These are phyloP conservation scores for Trididemnum miniatum DNA, from an alignment of 23 tunicate species.

Conservation along the genomic window DNA sequence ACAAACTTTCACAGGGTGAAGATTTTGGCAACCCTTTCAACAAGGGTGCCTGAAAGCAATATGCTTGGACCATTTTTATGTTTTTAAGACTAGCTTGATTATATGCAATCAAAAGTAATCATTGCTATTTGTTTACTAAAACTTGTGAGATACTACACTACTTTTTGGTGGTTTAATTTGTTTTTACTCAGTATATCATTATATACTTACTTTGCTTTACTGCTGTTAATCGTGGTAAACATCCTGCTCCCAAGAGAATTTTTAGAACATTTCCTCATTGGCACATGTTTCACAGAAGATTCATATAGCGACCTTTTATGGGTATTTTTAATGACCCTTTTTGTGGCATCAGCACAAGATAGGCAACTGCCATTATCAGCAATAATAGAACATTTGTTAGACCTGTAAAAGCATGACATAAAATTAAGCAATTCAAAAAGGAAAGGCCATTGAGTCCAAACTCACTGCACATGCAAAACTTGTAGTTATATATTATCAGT, in stretches of 20 bases:
- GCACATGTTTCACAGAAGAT: not conserved
- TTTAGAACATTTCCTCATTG: not conserved
- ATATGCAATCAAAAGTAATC: no score
- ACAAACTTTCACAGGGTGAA: no score
- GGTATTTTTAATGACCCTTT: not conserved
- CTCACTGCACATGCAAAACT: not conserved
- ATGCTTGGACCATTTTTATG: not conserved
- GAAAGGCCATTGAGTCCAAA: not conserved
- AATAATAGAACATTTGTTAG: not conserved
- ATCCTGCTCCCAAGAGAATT: not conserved
- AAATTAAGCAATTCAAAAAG: not conserved
- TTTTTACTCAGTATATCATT: not conserved
- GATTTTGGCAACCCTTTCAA: no score
- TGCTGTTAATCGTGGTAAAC: not conserved
- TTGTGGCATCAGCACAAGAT: not conserved
- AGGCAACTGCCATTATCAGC: not conserved
- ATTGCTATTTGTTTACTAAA: not conserved
- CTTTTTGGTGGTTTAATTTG: not conserved
- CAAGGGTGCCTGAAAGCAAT: not conserved
- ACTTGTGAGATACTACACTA: not conserved
- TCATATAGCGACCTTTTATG: not conserved
- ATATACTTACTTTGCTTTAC: not conserved
- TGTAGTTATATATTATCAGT: not conserved
- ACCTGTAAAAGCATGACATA: not conserved
- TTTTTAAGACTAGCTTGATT: not conserved